Evolutionary conservation across 2,797 vertebrate genomes (phyloP).

Genomic region (Schizopygopsis malacanthus): DNA sequence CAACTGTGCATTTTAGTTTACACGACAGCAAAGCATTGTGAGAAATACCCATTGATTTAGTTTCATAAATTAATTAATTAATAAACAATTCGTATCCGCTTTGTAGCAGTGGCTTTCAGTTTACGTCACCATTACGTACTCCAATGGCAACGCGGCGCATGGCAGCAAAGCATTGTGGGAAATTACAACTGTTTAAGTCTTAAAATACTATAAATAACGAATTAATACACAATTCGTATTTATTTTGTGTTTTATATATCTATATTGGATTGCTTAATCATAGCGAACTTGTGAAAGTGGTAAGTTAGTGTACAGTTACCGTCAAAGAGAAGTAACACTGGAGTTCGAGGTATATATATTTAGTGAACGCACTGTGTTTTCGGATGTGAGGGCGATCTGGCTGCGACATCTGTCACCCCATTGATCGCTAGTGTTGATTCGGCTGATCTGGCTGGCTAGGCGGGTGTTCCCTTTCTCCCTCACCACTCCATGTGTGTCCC

Average conservation of each 20-base stretch:
- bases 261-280: accelerated
- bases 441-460: constrained; percentile 99
- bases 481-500: constrained; percentile 96
- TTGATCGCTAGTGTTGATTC: constrained; percentile 99
- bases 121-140: background rate
- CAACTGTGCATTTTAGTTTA: background rate
- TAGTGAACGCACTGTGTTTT: accelerated
- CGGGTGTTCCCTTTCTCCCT: constrained; percentile 99
- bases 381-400: constrained; percentile 99
- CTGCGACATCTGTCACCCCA: constrained; percentile 99
- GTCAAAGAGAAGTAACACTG: accelerated
- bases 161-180: constrained; percentile 52
- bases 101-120: background rate
- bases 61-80: background rate
- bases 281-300: accelerated
- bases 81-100: background rate
- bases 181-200: accelerated
- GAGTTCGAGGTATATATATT: accelerated
- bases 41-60: background rate
- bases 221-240: background rate
- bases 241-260: accelerated
- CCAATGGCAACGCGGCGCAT: constrained; percentile 48
- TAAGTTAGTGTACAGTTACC: background rate
- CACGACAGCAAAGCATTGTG: constrained; percentile 44
- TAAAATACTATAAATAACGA: background rate